Evolutionary conservation across 2,888 invertebrate species (phyloP).

Genomic region (Junonia oenone): DNA sequence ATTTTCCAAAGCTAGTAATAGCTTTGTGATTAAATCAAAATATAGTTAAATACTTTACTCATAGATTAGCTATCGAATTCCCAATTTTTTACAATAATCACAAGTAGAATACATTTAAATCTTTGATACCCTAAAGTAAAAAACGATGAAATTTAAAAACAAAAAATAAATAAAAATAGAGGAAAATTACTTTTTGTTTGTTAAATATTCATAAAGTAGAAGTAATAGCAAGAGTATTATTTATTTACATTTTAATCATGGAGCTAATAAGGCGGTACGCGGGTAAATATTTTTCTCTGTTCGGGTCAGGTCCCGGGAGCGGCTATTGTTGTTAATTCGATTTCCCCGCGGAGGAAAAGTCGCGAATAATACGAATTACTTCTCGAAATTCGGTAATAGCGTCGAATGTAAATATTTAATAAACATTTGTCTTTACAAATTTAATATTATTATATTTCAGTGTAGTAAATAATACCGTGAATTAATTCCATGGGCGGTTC

Average conservation of each 20-base stretch:
- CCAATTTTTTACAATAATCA: too few species aligned
- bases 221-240: neutral
- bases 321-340: constrained; percentile 27
- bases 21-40: too few species aligned
- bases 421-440: neutral
- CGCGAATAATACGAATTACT: constrained; percentile 9
- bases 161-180: neutral
- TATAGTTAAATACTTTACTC: too few species aligned
- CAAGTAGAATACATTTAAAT: too few species aligned
- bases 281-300: constrained; percentile 3
- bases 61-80: too few species aligned
- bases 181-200: neutral
- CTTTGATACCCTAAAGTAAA: too few species aligned
- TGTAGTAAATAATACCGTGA: too few species aligned
- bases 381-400: neutral
- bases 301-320: constrained; percentile 22
- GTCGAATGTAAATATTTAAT: neutral
- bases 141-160: neutral
- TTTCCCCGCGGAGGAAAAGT: constrained; percentile 21
- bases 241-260: constrained; percentile 11
- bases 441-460: too few species aligned
- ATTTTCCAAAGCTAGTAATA: too few species aligned
- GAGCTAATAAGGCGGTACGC: constrained; percentile 7
- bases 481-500: too few species aligned
- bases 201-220: neutral